A percentile compares a stretch with the other conserved stretches of the same genome.
phyloP scores from a whole-genome alignment of 2,888 invertebrate species.

The Aricia artaxerxes region DNA sequence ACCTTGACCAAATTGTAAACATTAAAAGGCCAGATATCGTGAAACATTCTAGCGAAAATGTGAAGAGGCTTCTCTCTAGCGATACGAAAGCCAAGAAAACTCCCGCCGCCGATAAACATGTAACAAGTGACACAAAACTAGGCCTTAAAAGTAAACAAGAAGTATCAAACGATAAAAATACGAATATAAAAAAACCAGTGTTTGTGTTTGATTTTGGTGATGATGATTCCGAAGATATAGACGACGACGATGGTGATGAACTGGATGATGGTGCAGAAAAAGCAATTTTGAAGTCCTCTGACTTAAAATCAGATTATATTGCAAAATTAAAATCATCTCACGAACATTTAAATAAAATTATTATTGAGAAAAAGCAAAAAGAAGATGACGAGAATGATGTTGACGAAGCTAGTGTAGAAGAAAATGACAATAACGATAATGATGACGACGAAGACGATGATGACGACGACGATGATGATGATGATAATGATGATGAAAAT shows the following conservation, averaged over 20 bases:
- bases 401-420: conserved; percentile 41
- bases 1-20: conserved; percentile 57
- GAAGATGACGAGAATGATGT: conserved; percentile 45
- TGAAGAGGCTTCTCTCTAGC: conserved; percentile 53
- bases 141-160: conserved; percentile 4
- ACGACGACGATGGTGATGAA: conserved; percentile 38
- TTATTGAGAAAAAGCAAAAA: conserved; percentile 33
- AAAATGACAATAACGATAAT: conserved; percentile 41
- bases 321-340: conserved; percentile 28
- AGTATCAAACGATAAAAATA: conserved; percentile 16
- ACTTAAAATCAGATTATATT: conserved; percentile 14
- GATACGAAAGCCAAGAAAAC: conserved; percentile 33
- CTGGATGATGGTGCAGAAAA: conserved; percentile 25
- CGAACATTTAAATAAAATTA: conserved; percentile 10
- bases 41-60: conserved; percentile 56
- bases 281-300: neutral
- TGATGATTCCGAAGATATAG: conserved; percentile 39
- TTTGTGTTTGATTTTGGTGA: conserved; percentile 40
- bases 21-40: conserved; percentile 68
- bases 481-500: conserved; percentile 41
- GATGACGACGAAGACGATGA: conserved; percentile 44
- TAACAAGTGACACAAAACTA: conserved; percentile 13
- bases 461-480: conserved; percentile 44
- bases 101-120: conserved; percentile 1
- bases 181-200: conserved; percentile 37